A percentile compares a stretch with the other conserved stretches of the same genome.
Evolutionary conservation across 2,797 vertebrate genomes (phyloP).

Genomic region (Ceryle rudis): DNA sequence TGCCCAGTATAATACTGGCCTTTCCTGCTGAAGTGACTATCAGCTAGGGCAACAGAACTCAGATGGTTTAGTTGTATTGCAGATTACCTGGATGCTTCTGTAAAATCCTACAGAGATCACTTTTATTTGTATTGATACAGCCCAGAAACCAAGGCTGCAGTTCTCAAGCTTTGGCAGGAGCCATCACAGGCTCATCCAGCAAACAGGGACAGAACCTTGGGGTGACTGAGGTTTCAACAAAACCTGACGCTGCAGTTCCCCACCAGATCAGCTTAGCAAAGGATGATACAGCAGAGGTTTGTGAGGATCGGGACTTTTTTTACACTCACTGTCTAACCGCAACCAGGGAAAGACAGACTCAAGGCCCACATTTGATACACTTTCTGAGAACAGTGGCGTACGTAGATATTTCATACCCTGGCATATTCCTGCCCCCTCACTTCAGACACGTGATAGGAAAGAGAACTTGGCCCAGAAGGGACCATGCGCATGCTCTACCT

Average conservation of each 20-base stretch:
- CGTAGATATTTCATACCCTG: not conserved
- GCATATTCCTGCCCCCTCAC: not conserved
- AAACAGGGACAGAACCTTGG: not conserved
- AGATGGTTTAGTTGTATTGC: not conserved
- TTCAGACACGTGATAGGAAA: not conserved
- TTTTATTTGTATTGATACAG: not conserved
- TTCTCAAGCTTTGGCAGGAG: not conserved
- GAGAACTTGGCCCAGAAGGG: not conserved
- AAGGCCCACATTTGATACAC: not conserved
- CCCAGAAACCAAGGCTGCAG: not conserved
- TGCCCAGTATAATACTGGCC: accelerated
- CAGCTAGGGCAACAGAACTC: not conserved
- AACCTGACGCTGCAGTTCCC: not conserved
- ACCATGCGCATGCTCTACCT: not conserved
- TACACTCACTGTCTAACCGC: not conserved
- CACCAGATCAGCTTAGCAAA: accelerated
- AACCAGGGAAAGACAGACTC: not conserved
- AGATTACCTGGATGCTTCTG: not conserved
- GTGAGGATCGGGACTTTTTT: not conserved
- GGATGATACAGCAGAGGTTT: not conserved
- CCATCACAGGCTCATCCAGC: not conserved
- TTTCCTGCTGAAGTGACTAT: not conserved
- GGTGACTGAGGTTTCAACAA: not conserved
- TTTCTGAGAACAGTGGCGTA: not conserved
- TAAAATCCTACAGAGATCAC: not conserved